Base-by-base conservation (phyloP, 2,888 invertebrate species). In the Synanthedon andrenaeformis region DNA sequence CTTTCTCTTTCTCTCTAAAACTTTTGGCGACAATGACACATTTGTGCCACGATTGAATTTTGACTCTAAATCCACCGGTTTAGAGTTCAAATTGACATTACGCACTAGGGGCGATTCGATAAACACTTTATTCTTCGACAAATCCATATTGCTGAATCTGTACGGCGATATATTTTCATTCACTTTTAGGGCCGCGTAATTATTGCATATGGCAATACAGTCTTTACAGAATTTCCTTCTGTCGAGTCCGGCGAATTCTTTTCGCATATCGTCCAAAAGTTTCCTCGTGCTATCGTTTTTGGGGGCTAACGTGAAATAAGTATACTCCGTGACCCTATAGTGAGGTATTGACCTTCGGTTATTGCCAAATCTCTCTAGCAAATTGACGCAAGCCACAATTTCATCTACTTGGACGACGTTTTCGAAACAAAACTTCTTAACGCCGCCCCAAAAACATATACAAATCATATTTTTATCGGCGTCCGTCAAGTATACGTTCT, bases 401-500 rank as follows among this genome's bases (percentile, higher is more conserved):
- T 90, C 88, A 0, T 91, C 91, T 0, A 82, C 80, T 41, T 89
- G 86, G 4, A 93, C 65, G 17, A 90, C 74, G 57, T 91, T 91
- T 58, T 86, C 79, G 56, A 73, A 88, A 0, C 88, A 88, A 58
- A 81, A 83, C 57, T 88, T 85, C 61, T 79, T 76, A 1, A 88
- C 52, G 0, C 89, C 89, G 4, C 86, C 86, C 90, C 90, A 90
- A 62, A 90, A 90, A 55, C 88, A 87, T 0, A 91, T 62, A 54
- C 85, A 83, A 13, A 90, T 64, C 10, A 91, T 71, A 65, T 89
- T 87, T 62, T 83, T 85, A 41, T 88, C 76, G 6, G 65, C 67
- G 67, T 92, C 92, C 0, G 90, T 75, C 14, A 92, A 52, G 74
- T 90, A 92, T 0, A 92, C 76, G 55, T 89, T 89, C 75, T 92